Conservation (phyloP, 2,888 invertebrate species). For the Orthosia gracilis region DNA sequence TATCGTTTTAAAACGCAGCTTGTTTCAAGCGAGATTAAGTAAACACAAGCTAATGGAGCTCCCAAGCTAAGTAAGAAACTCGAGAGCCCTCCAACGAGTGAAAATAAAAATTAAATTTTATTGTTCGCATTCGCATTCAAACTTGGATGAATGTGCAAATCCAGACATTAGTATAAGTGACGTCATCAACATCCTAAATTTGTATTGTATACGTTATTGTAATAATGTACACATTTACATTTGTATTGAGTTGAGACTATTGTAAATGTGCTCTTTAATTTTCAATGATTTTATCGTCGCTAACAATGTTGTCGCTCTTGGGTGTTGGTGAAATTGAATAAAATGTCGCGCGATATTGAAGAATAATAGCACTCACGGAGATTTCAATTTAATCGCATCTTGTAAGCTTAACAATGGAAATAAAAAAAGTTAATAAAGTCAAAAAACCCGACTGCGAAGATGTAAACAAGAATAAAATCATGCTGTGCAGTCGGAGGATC, state of each 20-base stretch:
- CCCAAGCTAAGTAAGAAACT: slow-evolving; percentile 29
- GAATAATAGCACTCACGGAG: slow-evolving; percentile 31
- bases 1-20: slow-evolving; percentile 50
- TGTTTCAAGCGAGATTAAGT: slow-evolving; percentile 57
- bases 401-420: neutral
- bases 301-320: neutral
- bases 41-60: slow-evolving; percentile 52
- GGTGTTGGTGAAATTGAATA: too few species aligned
- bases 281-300: neutral
- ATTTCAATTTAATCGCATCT: slow-evolving; percentile 14
- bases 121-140: slow-evolving; percentile 56
- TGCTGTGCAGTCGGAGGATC: too few species aligned
- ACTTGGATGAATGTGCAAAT: slow-evolving; percentile 42
- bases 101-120: slow-evolving; percentile 54
- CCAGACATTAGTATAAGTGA: slow-evolving; percentile 49
- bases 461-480: too few species aligned
- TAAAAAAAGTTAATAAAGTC: too few species aligned
- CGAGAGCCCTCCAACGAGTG: slow-evolving; percentile 33
- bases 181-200: slow-evolving; percentile 59
- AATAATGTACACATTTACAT: slow-evolving; percentile 47
- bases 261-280: slow-evolving; percentile 32
- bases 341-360: slow-evolving; percentile 22
- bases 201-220: slow-evolving; percentile 49
- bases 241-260: too few species aligned
- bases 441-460: too few species aligned